phyloP scores from a whole-genome alignment of 2,113 vertebrate species.

The Sinocyclocheilus grahami region DNA sequence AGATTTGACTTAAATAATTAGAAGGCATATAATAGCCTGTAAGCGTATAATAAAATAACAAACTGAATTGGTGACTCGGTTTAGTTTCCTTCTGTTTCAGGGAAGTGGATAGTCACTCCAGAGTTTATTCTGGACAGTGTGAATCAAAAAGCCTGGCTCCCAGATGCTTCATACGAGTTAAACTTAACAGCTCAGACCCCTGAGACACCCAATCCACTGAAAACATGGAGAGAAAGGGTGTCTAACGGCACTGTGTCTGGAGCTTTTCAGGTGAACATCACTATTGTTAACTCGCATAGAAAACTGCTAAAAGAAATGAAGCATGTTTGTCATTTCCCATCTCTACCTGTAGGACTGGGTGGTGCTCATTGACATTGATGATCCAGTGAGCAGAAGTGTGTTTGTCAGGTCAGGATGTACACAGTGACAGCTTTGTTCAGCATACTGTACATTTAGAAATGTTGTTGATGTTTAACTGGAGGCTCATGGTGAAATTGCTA shows the following conservation, averaged over 20 bases:
- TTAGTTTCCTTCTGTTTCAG: conserved; percentile 66
- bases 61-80: not conserved
- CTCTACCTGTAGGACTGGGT: conserved; percentile 77
- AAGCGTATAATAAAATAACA: no score
- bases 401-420: conserved; percentile 81
- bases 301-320: not conserved
- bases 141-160: conserved; percentile 87
- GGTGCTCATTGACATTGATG: conserved; percentile 81
- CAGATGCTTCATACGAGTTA: conserved; percentile 88
- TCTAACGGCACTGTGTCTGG: conserved; percentile 76
- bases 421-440: not conserved
- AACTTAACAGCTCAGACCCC: conserved; percentile 59
- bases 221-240: conserved; percentile 77
- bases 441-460: not conserved
- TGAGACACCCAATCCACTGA: conserved; percentile 63
- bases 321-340: not conserved
- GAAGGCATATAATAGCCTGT: no score
- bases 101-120: conserved; percentile 94
- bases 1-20: not conserved
- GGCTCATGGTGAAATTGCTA: not conserved
- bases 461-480: not conserved
- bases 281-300: conserved; percentile 18
- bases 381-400: conserved; percentile 75
- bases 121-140: conserved; percentile 91
- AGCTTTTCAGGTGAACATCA: conserved; percentile 80